Evolutionary conservation across 2,888 invertebrate species (phyloP).

Genomic region (Coremacera marginata): DNA sequence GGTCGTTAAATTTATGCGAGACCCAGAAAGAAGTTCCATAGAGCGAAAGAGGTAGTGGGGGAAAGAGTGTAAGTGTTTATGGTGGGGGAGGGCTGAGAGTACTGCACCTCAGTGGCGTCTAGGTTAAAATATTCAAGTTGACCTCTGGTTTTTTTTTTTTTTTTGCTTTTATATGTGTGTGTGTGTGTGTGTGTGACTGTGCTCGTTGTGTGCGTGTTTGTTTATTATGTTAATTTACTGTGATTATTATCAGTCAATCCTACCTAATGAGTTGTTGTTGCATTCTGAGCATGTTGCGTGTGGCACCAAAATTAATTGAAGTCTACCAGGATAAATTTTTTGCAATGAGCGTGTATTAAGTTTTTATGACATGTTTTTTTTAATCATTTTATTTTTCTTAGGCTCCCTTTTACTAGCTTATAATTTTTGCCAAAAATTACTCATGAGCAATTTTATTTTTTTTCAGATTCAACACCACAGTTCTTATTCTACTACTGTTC

Average conservation of each 20-base stretch:
- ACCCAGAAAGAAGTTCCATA: not conserved
- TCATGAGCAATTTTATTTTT: not conserved
- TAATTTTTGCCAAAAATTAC: not conserved
- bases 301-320: too few species aligned
- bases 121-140: slow-evolving; percentile 10
- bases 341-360: not conserved
- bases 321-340: not conserved
- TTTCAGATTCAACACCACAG: not conserved
- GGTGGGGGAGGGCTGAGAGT: not conserved
- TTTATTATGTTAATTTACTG: slow-evolving; percentile 13
- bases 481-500: too few species aligned
- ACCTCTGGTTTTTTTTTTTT: slow-evolving; percentile 6
- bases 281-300: too few species aligned
- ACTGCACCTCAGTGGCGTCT: not conserved
- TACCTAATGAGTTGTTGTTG: too few species aligned
- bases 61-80: not conserved
- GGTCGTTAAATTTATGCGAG: slow-evolving; percentile 30
- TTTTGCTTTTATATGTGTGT: not conserved
- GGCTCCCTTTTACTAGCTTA: not conserved
- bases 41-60: not conserved
- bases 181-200: not conserved
- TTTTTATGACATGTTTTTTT: not conserved
- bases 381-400: not conserved
- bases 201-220: not conserved
- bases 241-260: slow-evolving; percentile 2